Base-by-base conservation (phyloP, 2,797 vertebrate species). In the Siniperca scherzeri region DNA sequence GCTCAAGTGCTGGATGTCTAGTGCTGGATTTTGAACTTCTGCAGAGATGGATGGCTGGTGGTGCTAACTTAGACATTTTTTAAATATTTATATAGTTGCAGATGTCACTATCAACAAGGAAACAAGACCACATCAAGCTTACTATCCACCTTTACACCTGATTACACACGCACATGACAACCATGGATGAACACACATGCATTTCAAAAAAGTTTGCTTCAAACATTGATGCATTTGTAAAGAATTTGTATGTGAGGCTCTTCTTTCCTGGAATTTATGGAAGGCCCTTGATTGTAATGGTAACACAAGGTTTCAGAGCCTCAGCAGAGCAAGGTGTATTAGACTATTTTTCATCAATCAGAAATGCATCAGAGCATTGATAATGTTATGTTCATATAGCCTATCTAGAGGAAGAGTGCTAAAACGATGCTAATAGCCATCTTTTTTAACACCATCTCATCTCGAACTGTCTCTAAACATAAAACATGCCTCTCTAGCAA, bases 401-500 rank as follows among this genome's bases (percentile, higher is more conserved):
- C 16, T 3, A 40, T 70, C 53, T 21, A 14, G 53, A 76, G 48
- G 42, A 70, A 44, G 16, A 52, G 14, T 59, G 38, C 38, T 62
- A 42, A 81, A 79, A 82, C 7, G 33, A 82, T 56, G 59, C 25
- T 60, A 69, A 57, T 17, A 53, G 70, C 56, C 59, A 60, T 40
- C 10, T 33, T 74, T 68, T 68, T 27, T 7, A 79, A 36, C 42
- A n/a, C 60, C 42, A 82, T 82, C 74, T 77, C 55, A 66, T 76
- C 62, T 75, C 2, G 12, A 72, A 19, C 48, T 27, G 72, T 40
- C 78, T 73, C 57, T 30, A 40, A 71, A 86, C 78, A 70, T 72
- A 82, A 84, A 84, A 85, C 71, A 67, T 55, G 73, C 46, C 71
- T 86, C 66, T 84, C 53, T 11, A 65, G 70, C 74, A 82, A 89